Conservation (phyloP, 2,888 invertebrate genomes). For the Perdita meconis region DNA sequence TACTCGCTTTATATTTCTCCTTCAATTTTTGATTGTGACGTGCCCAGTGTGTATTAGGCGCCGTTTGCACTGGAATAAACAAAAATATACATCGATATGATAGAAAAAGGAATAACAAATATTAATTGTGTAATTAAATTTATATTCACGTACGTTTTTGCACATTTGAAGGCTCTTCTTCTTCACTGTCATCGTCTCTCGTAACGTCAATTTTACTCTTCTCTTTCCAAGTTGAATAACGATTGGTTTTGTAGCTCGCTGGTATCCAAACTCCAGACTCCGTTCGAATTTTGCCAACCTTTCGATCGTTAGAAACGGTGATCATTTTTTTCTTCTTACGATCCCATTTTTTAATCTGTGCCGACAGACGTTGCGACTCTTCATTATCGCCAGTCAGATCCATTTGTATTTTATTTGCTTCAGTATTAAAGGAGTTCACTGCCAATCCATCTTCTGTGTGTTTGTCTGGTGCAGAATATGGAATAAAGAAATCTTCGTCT, state of each 20-base stretch:
- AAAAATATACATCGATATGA: conserved; percentile 11
- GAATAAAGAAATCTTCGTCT: conserved; percentile 94
- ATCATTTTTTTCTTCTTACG: conserved; percentile 98
- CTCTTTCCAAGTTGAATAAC: conserved; percentile 94
- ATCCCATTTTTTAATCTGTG: conserved; percentile 93
- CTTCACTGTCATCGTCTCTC: conserved; percentile 84
- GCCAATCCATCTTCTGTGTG: conserved; percentile 94
- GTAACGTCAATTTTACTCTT: conserved; percentile 87
- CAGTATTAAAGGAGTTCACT: conserved; percentile 91
- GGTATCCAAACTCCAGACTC: conserved; percentile 98
- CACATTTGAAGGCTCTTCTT: conserved; percentile 73
- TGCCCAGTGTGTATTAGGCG: conserved; percentile 90
- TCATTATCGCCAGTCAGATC: conserved; percentile 94
- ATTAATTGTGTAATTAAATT: conserved; percentile 5
- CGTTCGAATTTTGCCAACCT: conserved; percentile 93
- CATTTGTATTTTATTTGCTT: conserved; percentile 91
- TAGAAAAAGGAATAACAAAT: background rate
- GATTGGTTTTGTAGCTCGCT: conserved; percentile 96
- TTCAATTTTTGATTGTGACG: conserved; percentile 91
- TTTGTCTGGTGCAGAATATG: conserved; percentile 93
- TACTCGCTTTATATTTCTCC: conserved; percentile 85
- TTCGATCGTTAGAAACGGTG: conserved; percentile 87
- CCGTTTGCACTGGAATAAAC: conserved; percentile 79
- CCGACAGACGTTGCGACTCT: conserved; percentile 87
- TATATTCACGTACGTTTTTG: conserved; percentile 73